phyloP scores from a whole-genome alignment of 2,797 vertebrate genomes.

The Acanthornis magna region DNA sequence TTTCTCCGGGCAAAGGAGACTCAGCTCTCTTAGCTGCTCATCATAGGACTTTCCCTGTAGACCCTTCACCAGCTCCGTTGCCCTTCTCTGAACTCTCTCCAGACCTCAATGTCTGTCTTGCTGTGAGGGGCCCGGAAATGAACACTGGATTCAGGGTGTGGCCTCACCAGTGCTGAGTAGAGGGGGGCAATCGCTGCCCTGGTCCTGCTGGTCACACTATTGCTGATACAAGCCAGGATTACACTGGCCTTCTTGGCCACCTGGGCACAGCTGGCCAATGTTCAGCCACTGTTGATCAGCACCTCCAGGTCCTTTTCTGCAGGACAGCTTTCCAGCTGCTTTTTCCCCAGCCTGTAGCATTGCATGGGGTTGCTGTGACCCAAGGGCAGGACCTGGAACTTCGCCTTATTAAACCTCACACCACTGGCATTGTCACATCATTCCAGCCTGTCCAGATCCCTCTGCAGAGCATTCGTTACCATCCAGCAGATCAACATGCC shows the following conservation, averaged over 20 bases:
- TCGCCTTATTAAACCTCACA: not conserved
- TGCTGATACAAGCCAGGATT: not conserved
- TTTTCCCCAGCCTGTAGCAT: not conserved
- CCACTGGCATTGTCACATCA: not conserved
- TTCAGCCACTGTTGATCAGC: not conserved
- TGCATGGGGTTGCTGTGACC: not conserved
- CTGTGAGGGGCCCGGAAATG: not conserved
- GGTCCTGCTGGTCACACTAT: not conserved
- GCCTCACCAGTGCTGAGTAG: not conserved
- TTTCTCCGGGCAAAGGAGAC: not conserved
- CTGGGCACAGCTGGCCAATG: not conserved
- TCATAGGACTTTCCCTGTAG: not conserved
- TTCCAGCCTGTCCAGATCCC: not conserved
- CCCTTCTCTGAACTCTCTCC: rapidly evolving
- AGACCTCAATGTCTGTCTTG: not conserved
- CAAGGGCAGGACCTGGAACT: not conserved
- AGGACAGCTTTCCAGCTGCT: not conserved
- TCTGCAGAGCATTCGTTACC: not conserved
- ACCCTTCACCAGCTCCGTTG: rapidly evolving
- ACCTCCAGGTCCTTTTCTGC: not conserved
- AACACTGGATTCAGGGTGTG: not conserved
- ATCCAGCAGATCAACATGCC: not conserved
- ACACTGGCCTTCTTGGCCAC: not conserved
- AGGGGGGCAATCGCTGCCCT: not conserved
- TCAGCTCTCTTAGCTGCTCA: not conserved